phyloP scores from a whole-genome alignment of 2,797 vertebrate species.

The Heterohyrax brucei region DNA sequence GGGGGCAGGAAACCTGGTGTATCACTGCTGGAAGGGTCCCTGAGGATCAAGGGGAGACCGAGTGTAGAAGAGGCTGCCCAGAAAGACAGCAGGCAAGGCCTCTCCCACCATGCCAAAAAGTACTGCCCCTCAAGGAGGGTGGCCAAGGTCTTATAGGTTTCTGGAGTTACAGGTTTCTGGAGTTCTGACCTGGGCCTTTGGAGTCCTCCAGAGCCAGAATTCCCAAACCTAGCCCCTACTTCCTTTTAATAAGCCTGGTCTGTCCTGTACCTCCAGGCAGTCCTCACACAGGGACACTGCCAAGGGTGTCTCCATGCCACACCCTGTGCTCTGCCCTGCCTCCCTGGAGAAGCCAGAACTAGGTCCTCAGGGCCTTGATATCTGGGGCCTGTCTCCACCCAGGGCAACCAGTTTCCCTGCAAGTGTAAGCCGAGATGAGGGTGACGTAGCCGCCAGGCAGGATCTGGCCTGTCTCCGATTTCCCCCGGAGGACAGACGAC shows the following conservation, averaged over 20 bases:
- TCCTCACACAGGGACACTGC: background rate
- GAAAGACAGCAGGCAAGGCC: background rate
- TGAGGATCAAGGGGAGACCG: background rate
- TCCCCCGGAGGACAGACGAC: constrained; percentile 45
- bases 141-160: background rate
- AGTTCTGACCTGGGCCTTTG: background rate
- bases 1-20: background rate
- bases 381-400: constrained; percentile 62
- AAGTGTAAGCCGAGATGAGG: constrained; percentile 72
- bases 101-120: background rate
- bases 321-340: background rate
- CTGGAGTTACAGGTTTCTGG: background rate
- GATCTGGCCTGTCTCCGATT: constrained; percentile 71
- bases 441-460: constrained; percentile 64
- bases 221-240: background rate
- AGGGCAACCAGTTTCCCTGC: constrained; percentile 49
- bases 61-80: background rate
- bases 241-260: background rate
- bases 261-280: background rate
- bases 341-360: constrained; percentile 21
- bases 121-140: background rate
- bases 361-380: constrained; percentile 46
- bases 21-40: background rate
- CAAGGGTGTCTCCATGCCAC: background rate
- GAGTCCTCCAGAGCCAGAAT: background rate